These are phyloP conservation scores for Trissonchulus sp. DNA, from an alignment of 2,888 invertebrate genomes.

Conservation along the genomic window DNA sequence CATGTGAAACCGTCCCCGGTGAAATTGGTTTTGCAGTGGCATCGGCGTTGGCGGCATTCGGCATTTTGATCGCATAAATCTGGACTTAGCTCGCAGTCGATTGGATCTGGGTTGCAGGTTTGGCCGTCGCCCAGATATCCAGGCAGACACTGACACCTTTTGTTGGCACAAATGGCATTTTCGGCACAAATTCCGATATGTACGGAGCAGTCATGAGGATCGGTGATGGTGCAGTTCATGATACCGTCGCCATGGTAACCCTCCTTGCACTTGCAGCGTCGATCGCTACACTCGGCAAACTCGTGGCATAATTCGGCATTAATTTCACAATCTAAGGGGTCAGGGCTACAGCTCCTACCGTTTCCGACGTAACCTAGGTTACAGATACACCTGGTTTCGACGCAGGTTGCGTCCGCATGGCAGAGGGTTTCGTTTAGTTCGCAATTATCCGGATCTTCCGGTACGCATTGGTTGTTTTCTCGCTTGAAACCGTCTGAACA, in stretches of 20 bases:
- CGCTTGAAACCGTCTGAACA: background rate
- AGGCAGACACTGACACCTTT: background rate
- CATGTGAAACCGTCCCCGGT: constrained; percentile 41
- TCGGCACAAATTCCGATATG: background rate
- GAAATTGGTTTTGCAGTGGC: constrained; percentile 44
- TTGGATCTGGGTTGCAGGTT: background rate
- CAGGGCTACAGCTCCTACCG: constrained; percentile 15
- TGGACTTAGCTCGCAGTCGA: background rate
- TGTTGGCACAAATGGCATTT: constrained; percentile 4
- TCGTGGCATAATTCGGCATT: background rate
- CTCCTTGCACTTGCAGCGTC: constrained; percentile 32
- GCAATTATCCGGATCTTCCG: constrained; percentile 12
- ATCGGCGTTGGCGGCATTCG: constrained; percentile 29
- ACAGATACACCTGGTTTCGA: constrained; percentile 13
- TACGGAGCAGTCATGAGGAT: constrained; percentile 12
- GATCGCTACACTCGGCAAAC: constrained; percentile 23
- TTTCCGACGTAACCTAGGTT: constrained; percentile 6
- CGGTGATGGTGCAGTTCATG: background rate
- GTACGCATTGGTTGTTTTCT: background rate
- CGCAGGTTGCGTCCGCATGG: constrained; percentile 13
- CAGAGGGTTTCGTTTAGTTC: background rate
- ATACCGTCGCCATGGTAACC: constrained; percentile 45
- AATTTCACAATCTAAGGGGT: constrained; percentile 5
- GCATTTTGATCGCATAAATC: constrained; percentile 21
- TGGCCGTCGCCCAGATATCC: constrained; percentile 2